Evolutionary conservation across 2,888 invertebrate genomes (phyloP).

Genomic region (Cremastinae sp.): DNA sequence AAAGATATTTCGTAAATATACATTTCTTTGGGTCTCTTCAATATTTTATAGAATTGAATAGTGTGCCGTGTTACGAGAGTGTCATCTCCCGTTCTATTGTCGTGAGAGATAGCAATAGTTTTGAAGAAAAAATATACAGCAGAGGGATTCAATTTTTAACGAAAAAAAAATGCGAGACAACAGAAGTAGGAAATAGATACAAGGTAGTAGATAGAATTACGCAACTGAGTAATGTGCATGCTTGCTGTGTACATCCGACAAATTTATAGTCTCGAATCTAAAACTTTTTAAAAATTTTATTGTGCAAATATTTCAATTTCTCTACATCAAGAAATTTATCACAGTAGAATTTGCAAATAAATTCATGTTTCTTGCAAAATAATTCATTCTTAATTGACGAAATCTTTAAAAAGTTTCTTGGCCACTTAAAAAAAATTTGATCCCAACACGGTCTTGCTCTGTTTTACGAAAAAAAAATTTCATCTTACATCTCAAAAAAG

Average conservation of each 20-base stretch:
- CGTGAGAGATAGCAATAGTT: slow-evolving; percentile 47
- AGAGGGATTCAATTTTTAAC: not conserved
- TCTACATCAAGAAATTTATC: too few species aligned
- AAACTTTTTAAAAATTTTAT: too few species aligned
- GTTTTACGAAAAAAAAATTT: slow-evolving; percentile 30
- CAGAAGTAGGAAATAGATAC: too few species aligned
- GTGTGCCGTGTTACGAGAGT: slow-evolving; percentile 54
- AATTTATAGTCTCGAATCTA: slow-evolving; percentile 24
- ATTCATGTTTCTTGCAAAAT: too few species aligned
- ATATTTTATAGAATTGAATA: slow-evolving; percentile 4
- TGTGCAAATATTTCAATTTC: too few species aligned
- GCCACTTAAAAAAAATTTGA: too few species aligned
- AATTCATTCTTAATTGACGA: too few species aligned
- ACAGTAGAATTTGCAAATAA: too few species aligned
- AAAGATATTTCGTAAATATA: slow-evolving; percentile 13
- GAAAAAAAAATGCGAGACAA: slow-evolving; percentile 6
- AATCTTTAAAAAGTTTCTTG: too few species aligned
- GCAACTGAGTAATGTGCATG: slow-evolving; percentile 28
- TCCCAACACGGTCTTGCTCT: not conserved
- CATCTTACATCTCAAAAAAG: too few species aligned
- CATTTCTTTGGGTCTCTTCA: not conserved
- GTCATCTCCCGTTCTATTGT: slow-evolving; percentile 48
- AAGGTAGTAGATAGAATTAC: too few species aligned
- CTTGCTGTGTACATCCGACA: slow-evolving; percentile 31
- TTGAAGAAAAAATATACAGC: slow-evolving; percentile 32